phyloP scores from a whole-genome alignment of 1,140 invertebrate genomes.

The Drosophila tropicalis region DNA sequence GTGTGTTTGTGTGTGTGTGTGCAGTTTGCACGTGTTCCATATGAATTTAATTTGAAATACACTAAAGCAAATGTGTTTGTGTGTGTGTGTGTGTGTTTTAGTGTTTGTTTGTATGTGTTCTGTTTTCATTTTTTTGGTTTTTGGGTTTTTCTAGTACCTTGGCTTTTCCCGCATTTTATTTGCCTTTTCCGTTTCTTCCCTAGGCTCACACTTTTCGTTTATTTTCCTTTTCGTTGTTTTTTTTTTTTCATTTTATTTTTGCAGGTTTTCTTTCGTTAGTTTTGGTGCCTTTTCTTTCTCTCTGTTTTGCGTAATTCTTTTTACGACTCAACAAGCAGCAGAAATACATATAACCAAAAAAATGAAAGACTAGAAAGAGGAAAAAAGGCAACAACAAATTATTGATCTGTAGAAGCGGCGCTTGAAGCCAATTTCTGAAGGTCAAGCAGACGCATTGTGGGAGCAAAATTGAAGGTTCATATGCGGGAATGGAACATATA shows the following conservation, averaged over 20 bases:
- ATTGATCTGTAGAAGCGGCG: slow-evolving; percentile 68
- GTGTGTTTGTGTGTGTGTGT: slow-evolving; percentile 11
- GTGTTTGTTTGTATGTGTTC: not conserved
- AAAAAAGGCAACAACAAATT: slow-evolving; percentile 34
- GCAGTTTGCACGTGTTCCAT: slow-evolving; percentile 65
- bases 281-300: slow-evolving; percentile 44
- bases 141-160: slow-evolving; percentile 42
- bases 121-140: slow-evolving; percentile 18
- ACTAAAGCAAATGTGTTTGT: slow-evolving; percentile 28
- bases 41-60: slow-evolving; percentile 80
- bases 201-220: slow-evolving; percentile 19
- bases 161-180: slow-evolving; percentile 60
- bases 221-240: no score
- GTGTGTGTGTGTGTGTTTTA: slow-evolving; percentile 15
- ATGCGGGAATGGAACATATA: not conserved
- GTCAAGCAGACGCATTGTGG: slow-evolving; percentile 72
- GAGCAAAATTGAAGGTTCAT: slow-evolving; percentile 12
- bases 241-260: slow-evolving; percentile 18
- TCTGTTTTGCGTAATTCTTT: slow-evolving; percentile 70
- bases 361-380: slow-evolving; percentile 11
- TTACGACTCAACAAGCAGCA: slow-evolving; percentile 78
- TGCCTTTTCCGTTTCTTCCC: slow-evolving; percentile 43
- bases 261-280: slow-evolving; percentile 40
- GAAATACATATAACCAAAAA: slow-evolving; percentile 45
- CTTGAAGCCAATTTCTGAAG: slow-evolving; percentile 72